Conservation (phyloP, 2,113 vertebrate species). For the Lepisosteus osseus region DNA sequence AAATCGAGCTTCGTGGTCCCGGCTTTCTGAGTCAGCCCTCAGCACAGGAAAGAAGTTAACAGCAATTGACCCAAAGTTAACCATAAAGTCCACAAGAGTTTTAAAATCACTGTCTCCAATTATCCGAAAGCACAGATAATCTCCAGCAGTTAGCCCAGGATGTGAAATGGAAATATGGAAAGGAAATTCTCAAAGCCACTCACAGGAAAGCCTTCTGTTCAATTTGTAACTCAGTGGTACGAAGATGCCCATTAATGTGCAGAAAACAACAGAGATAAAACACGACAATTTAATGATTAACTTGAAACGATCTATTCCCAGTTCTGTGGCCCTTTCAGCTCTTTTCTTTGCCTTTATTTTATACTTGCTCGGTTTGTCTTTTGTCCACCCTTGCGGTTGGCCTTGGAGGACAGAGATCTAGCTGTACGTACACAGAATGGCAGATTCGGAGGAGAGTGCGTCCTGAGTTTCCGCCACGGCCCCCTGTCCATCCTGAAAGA, state of each 20-base stretch:
- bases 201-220: background rate
- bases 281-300: background rate
- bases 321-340: background rate
- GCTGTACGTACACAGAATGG: no score
- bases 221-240: background rate
- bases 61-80: constrained; percentile 25
- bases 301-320: no score
- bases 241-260: background rate
- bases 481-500: no score
- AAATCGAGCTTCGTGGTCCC: no score
- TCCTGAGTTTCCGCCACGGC: no score
- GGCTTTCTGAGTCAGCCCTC: background rate
- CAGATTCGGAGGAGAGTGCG: no score
- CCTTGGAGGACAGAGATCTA: no score
- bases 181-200: constrained; percentile 11
- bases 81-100: constrained; percentile 23
- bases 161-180: constrained; percentile 1
- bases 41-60: background rate
- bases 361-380: background rate
- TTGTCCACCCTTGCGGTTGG: background rate
- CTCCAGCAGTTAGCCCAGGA: constrained; percentile 7
- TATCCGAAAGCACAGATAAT: constrained; percentile 20
- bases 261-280: background rate
- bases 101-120: constrained; percentile 20
- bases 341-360: background rate